A percentile compares a stretch with the other conserved stretches of the same genome.
Evolutionary conservation across 2,113 vertebrate species (phyloP).

Genomic region (Cephalophus harveyi): DNA sequence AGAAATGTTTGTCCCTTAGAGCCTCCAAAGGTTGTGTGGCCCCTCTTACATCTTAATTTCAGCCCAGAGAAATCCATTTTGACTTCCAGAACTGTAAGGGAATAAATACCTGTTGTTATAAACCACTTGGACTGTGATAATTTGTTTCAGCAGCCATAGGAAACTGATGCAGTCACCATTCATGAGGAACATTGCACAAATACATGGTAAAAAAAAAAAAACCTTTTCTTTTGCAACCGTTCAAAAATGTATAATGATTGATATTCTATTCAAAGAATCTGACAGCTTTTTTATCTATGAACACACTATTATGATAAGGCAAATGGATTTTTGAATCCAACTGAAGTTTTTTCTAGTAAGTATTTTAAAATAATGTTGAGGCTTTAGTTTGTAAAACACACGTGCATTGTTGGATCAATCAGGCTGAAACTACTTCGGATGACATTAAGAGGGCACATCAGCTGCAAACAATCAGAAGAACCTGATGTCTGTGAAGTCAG

Average conservation of each 20-base stretch:
- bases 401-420: not conserved
- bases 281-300: not conserved
- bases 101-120: not conserved
- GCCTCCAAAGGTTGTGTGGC: not conserved
- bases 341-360: not conserved
- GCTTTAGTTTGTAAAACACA: not conserved
- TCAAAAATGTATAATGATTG: not conserved
- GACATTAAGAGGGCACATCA: not conserved
- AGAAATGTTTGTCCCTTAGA: not conserved
- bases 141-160: not conserved
- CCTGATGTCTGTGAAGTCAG: not conserved
- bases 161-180: not conserved
- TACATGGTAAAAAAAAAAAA: not conserved
- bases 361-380: not conserved
- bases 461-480: not conserved
- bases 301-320: not conserved
- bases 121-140: not conserved
- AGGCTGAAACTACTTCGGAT: not conserved
- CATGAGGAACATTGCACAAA: not conserved
- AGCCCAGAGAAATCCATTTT: not conserved
- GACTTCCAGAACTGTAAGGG: not conserved
- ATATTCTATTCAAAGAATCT: not conserved
- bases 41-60: not conserved
- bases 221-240: slow-evolving; percentile 16
- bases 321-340: slow-evolving; percentile 10